A percentile compares a stretch with the other conserved stretches of the same genome.
Evolutionary conservation across 35 echinoderm and acorn worm species (phyloP).

Genomic region (Ophiothrix spiculata): DNA sequence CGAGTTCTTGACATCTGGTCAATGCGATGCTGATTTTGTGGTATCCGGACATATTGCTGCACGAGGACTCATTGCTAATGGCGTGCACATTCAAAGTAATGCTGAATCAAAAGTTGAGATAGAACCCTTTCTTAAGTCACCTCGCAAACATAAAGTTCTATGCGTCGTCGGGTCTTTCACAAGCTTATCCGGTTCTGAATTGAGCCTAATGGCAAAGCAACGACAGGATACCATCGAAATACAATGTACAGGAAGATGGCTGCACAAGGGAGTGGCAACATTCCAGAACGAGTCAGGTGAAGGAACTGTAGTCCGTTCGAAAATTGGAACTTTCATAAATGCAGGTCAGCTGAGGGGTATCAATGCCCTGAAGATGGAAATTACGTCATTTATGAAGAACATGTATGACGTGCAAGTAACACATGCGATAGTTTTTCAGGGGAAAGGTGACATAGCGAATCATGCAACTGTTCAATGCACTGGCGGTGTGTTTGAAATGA

Average conservation of each 20-base stretch:
- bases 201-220: not conserved
- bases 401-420: not conserved
- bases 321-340: not conserved
- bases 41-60: not conserved
- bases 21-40: not conserved
- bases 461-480: not conserved
- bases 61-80: not conserved
- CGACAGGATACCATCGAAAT: not conserved
- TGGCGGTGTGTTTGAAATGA: not conserved
- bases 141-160: not conserved
- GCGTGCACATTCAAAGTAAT: not conserved
- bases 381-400: not conserved
- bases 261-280: not conserved
- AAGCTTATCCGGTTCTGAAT: not conserved
- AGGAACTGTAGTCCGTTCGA: not conserved
- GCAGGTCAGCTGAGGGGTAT: not conserved
- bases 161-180: not conserved
- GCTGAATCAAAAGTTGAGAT: not conserved
- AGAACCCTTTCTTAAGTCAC: not conserved
- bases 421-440: not conserved
- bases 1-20: not conserved
- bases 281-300: not conserved
- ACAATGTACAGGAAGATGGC: not conserved
- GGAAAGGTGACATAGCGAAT: not conserved
- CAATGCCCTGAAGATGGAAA: not conserved